Conservation (phyloP, 2,888 invertebrate species). For the Morpho deidamia region DNA sequence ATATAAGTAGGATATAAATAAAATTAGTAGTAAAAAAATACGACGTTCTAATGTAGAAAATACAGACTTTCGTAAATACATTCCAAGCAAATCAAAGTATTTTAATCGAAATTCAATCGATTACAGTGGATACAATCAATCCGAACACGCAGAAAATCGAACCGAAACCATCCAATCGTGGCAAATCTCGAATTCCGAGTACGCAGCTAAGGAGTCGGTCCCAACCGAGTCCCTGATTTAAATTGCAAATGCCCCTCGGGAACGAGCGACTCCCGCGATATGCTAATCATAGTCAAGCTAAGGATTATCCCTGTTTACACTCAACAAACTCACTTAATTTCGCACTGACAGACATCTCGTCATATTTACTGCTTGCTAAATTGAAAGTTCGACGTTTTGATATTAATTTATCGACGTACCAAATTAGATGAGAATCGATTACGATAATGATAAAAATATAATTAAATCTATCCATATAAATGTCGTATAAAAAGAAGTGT, state of each 20-base stretch:
- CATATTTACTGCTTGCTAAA: constrained; percentile 43
- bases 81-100: constrained; percentile 1
- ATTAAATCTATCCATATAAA: too few species aligned
- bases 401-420: too few species aligned
- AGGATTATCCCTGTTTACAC: constrained; percentile 79
- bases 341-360: constrained; percentile 65
- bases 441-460: too few species aligned
- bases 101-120: constrained; percentile 30
- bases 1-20: not conserved
- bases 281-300: constrained; percentile 77
- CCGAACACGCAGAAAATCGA: constrained; percentile 75
- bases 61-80: not conserved
- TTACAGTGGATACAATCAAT: constrained; percentile 68
- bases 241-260: constrained; percentile 74
- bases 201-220: constrained; percentile 71
- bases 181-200: constrained; percentile 73
- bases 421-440: too few species aligned
- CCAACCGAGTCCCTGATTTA: constrained; percentile 74
- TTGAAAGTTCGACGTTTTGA: not conserved
- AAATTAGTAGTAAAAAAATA: not conserved
- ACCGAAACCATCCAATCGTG: constrained; percentile 74
- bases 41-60: constrained; percentile 3
- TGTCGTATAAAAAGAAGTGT: too few species aligned
- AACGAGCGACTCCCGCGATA: constrained; percentile 73
- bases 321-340: constrained; percentile 79